A percentile compares a stretch with the other conserved stretches of the same genome.
Evolutionary conservation across 2,888 invertebrate species (phyloP).

Genomic region (Tipula vernalis): DNA sequence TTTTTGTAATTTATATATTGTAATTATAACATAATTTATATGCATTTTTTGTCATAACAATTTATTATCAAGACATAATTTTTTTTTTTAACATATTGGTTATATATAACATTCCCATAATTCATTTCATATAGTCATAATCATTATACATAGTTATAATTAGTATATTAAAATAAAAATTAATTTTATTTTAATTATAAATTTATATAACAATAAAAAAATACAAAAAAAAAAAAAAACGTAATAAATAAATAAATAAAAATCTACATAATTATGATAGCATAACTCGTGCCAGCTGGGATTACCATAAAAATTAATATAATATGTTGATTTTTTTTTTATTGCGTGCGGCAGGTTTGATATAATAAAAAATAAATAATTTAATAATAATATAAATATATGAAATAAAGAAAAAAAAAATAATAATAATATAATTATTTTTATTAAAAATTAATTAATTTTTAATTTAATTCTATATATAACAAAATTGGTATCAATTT

Average conservation of each 20-base stretch:
- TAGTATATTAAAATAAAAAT: background rate
- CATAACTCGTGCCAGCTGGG: conserved; percentile 39
- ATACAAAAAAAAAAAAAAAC: background rate
- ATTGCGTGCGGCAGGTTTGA: conserved; percentile 16
- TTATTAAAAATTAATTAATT: background rate
- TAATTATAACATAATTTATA: background rate
- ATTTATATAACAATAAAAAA: background rate
- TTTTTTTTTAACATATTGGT: background rate
- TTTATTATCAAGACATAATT: background rate
- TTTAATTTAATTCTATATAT: background rate
- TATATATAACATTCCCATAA: background rate
- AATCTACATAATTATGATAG: conserved; percentile 22
- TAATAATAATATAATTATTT: background rate
- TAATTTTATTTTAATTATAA: background rate
- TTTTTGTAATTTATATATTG: background rate
- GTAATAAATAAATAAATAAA: background rate
- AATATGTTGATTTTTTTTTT: conserved; percentile 9
- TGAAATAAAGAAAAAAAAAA: background rate
- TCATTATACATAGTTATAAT: background rate
- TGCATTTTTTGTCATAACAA: background rate
- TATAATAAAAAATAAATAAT: background rate
- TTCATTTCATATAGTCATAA: background rate
- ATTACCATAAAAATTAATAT: conserved; percentile 21
- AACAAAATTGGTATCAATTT: background rate
- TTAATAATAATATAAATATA: background rate